Base-by-base conservation (phyloP, 53 echinoderm and acorn worm genomes). In the Echinarachnius parma region DNA sequence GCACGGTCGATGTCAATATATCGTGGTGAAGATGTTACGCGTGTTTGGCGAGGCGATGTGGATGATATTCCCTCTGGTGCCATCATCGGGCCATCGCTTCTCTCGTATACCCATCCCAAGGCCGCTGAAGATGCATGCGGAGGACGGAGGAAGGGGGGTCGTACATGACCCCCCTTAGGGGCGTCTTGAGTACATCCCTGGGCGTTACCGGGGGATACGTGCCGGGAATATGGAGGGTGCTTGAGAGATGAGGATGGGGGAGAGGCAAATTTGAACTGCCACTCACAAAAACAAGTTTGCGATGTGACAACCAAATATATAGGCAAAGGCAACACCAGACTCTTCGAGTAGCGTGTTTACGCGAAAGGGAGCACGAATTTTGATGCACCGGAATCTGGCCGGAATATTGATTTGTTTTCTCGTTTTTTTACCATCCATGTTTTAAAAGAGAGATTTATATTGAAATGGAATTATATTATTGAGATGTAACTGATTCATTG, bases 391-490 rank as follows among this genome's bases (percentile, higher is more conserved):
- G 30, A 65, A 65, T 46, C 25, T 46, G 65, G 29, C 8, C 46
- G 4, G 65, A 65, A 65, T 65, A 65, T 65, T 65, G 29, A 65
- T 46, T 42, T 24, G 42, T 14, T 62, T n/a, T n/a, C n/a, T n/a
- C n/a, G n/a, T n/a, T n/a, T n/a, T n/a, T n/a, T n/a, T n/a, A n/a
- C n/a, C n/a, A n/a, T n/a, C n/a, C n/a, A n/a, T n/a, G n/a, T n/a
- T n/a, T n/a, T n/a, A n/a, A n/a, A n/a, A n/a, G n/a, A n/a, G n/a
- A n/a, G n/a, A n/a, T n/a, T n/a, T n/a, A n/a, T n/a, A n/a, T n/a
- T n/a, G n/a, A n/a, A n/a, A n/a, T n/a, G n/a, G n/a, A n/a, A n/a
- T n/a, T n/a, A n/a, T n/a, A n/a, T n/a, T n/a, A n/a, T n/a, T n/a
- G n/a, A n/a, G n/a, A n/a, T n/a, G n/a, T n/a, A n/a, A n/a, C n/a